These are phyloP conservation scores for Darevskia nairensis DNA, from an alignment of 2,797 vertebrate genomes.

Conservation along the genomic window DNA sequence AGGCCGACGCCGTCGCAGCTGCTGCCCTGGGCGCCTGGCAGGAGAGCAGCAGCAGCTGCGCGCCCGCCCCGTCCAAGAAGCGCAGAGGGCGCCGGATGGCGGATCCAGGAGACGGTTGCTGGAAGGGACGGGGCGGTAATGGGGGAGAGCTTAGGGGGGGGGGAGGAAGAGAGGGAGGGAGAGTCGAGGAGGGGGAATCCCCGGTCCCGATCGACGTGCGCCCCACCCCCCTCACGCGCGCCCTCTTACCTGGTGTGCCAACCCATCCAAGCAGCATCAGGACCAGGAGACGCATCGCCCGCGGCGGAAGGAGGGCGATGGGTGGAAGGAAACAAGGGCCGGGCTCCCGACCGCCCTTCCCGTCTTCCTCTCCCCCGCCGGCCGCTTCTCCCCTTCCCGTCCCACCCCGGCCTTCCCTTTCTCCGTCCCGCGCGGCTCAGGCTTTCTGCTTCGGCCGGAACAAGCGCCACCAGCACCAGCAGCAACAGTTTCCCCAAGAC, in stretches of 20 bases:
- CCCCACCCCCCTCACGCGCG: too few relatives aligned
- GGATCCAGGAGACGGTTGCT: neutral
- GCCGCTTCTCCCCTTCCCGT: neutral
- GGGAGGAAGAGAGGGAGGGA: accelerated
- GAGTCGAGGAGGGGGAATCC: too few relatives aligned
- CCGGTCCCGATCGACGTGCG: too few relatives aligned
- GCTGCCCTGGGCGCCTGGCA: accelerated
- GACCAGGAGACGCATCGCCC: slow-evolving; percentile 76
- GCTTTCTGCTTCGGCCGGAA: slow-evolving; percentile 9
- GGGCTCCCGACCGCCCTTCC: slow-evolving; percentile 16
- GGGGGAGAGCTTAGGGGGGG: too few relatives aligned
- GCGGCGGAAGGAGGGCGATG: neutral
- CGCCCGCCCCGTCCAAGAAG: neutral
- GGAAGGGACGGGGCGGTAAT: neutral
- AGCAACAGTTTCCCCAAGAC: too few relatives aligned
- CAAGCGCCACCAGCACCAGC: too few relatives aligned
- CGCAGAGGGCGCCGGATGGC: accelerated
- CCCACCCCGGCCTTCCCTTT: neutral
- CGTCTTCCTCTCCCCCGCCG: neutral
- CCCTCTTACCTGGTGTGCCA: slow-evolving; percentile 73
- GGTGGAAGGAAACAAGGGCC: neutral
- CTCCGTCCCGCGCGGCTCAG: neutral
- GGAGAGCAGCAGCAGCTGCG: neutral
- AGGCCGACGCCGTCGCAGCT: neutral
- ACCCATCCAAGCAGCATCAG: slow-evolving; percentile 67